phyloP scores from a whole-genome alignment of 2,113 vertebrate genomes.

The Morone chrysops region DNA sequence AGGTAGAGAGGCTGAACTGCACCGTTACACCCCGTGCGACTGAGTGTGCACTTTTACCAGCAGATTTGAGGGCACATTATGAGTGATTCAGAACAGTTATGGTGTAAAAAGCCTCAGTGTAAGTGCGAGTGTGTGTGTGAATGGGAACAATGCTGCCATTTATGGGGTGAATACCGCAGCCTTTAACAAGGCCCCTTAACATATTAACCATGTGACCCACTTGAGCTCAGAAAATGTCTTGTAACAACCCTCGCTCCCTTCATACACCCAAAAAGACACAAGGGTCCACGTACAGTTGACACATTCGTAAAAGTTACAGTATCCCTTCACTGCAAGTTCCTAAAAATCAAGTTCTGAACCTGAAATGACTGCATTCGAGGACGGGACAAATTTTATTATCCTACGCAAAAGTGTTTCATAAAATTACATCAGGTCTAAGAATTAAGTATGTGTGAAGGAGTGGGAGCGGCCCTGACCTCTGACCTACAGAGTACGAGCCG shows the following conservation, averaged over 20 bases:
- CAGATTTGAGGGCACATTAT: slow-evolving; percentile 56
- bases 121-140: slow-evolving; percentile 35
- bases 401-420: slow-evolving; percentile 39
- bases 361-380: slow-evolving; percentile 16
- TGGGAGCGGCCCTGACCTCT: slow-evolving; percentile 53
- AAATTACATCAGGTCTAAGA: slow-evolving; percentile 45
- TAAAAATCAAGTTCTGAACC: slow-evolving; percentile 17
- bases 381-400: slow-evolving; percentile 24
- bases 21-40: neutral
- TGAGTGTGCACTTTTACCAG: slow-evolving; percentile 32
- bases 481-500: slow-evolving; percentile 41
- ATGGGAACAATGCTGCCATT: slow-evolving; percentile 77
- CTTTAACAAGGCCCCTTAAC: slow-evolving; percentile 74
- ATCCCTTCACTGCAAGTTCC: neutral
- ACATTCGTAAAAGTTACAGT: neutral
- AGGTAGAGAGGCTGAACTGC: slow-evolving; percentile 19
- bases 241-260: slow-evolving; percentile 8
- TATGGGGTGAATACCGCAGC: slow-evolving; percentile 69
- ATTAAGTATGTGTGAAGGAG: slow-evolving; percentile 46
- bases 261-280: slow-evolving; percentile 6
- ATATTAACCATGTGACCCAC: slow-evolving; percentile 75
- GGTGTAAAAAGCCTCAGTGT: slow-evolving; percentile 59
- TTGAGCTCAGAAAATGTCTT: slow-evolving; percentile 47
- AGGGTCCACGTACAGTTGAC: neutral
- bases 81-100: slow-evolving; percentile 54